Evolutionary conservation across 2,888 invertebrate genomes (phyloP), one percentile per base, ranked within the genome.

Genomic region (Morinoia aosen): DNA sequence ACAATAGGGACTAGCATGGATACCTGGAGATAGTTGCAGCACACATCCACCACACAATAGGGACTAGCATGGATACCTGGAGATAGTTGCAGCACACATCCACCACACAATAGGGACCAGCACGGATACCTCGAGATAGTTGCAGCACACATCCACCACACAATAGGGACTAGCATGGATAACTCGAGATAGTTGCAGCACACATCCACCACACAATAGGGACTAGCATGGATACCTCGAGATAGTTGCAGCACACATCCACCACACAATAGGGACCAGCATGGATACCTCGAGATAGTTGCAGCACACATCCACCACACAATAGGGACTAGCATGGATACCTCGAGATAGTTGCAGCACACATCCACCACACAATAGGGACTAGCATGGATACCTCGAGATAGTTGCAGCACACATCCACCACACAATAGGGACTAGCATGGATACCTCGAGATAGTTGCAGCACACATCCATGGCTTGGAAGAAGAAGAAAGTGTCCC

Each of bases 401-500:
- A 12, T 39, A 40, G 40, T 90, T 90, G 48, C 40, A 90, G 90
- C 90, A 90, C 40, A 76, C 64, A 56, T 40, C 48, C 76, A 76
- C 10, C 76, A 76, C 76, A 76, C 1, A 76, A 33, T 16, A 33
- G 33, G 25, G 76, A 8, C 8, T 8, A 76, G 12, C 25, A 76
- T 33, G 95, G 39, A 39, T 33, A 96, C 96, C 95, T 96, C 97
- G 96, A 98, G 97, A 97, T 98, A 98, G 97, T 98, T 98, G 95
- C 98, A 98, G 97, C 98, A 98, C 1, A 98, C 97, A 95, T 98
- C 98, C 98, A 99, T 99, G 0, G 99, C 99, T 0, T 98, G 98
- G 56, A 98, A 97, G 97, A 99, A 99, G 97, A 99, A 99, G 97
- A 97, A 97, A 0, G 98, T 98, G 97, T 99, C 99, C 11, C 97